Base-by-base conservation (phyloP, 2,888 invertebrate genomes). In the Argyra leucocephala region DNA sequence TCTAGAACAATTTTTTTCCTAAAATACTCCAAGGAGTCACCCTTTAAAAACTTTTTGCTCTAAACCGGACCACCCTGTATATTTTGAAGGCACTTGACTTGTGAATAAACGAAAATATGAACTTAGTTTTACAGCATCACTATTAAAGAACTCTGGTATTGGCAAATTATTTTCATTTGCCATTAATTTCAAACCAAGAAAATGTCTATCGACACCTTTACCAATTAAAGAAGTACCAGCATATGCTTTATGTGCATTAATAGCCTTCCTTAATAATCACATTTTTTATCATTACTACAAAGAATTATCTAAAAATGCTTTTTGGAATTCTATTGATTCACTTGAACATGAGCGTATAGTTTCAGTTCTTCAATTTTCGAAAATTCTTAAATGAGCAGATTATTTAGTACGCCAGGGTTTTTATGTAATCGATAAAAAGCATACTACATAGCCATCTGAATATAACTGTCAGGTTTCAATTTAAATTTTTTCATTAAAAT, bases 391-490 rank as follows among this genome's bases (percentile, higher is more conserved):
- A 21, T 93, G 90, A 0, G 92, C 96, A 0, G 93, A 91, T 81
- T 97, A 77, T 97, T 97, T 73, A 94, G 93, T 0, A 93, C 91
- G 57, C 88, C 90, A 4, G 92, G 88, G 63, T 82, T 81, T 67
- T 84, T 82, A 74, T 93, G 87, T 57, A 90, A 88, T 89, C 85
- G 88, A 75, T 86, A 92, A 78, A 88, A 93, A 0, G 96, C 91
- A 69, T 89, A 86, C 77, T 97, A 97, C 79, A 97, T 87, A 0
- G 96, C 95, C 81, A 96, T 89, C 82, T 98, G 98, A 67, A 96
- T 85, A 76, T 88, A 98, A 75, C 95, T 95, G 76, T 98, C 98
- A 0, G 98, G 98, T 75, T 96, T 96, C 70, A 95, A 79, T 75
- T 90, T 90, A 71, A 90, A 88, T 2, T 84, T 82, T 78, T 97